phyloP scores from a whole-genome alignment of 2,797 vertebrate species.

The Salmo trutta region DNA sequence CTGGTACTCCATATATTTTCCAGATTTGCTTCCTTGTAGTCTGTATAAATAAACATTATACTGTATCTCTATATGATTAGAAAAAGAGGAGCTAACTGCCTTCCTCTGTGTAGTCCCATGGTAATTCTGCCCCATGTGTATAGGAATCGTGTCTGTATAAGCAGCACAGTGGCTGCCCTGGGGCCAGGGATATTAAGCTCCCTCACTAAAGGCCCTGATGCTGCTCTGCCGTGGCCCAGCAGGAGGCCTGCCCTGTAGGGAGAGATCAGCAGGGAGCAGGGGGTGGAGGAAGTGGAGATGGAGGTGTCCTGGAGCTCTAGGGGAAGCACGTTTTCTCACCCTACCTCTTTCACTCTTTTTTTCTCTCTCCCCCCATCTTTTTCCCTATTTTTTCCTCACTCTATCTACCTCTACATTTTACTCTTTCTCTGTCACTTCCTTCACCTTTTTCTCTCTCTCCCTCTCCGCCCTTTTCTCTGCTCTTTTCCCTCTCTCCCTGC shows the following conservation, averaged over 20 bases:
- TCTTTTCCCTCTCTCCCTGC: not conserved
- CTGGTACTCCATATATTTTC: too few species aligned
- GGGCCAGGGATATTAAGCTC: conserved; percentile 15
- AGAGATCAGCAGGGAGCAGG: conserved; percentile 22
- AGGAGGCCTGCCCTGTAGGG: conserved; percentile 15
- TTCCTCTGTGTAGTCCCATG: not conserved
- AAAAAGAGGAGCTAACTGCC: not conserved
- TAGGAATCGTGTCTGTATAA: conserved; percentile 3
- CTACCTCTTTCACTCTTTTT: not conserved
- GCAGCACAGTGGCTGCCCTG: conserved; percentile 9
- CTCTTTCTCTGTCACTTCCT: conserved; percentile 3
- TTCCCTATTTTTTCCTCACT: not conserved
- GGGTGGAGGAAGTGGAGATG: not conserved
- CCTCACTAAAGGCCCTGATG: conserved; percentile 8
- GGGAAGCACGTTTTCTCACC: conserved; percentile 9
- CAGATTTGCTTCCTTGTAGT: not conserved
- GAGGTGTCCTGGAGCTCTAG: conserved; percentile 14
- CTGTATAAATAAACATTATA: not conserved
- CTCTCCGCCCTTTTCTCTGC: not conserved
- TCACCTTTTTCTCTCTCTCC: not conserved
- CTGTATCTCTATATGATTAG: not conserved
- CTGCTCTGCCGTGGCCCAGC: conserved; percentile 1
- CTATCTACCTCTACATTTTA: not conserved
- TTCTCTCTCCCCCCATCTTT: conserved; percentile 17
- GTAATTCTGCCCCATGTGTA: conserved; percentile 11